Conservation (phyloP, 2,113 vertebrate genomes). For the Tragelaphus buxtoni region DNA sequence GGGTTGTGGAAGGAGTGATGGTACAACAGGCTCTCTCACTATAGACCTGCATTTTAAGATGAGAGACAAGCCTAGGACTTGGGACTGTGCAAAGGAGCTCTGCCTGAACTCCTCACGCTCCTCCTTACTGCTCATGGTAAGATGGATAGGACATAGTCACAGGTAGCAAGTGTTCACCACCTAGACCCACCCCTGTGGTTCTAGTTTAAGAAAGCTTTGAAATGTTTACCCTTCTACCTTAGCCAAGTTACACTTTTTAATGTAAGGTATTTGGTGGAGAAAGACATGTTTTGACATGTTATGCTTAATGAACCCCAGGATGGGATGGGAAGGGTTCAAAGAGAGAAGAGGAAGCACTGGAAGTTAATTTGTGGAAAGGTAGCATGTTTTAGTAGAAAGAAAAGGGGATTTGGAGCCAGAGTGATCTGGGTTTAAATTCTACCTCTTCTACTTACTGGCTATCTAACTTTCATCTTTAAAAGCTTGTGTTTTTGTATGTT, state of each 20-base stretch:
- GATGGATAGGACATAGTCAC: background rate
- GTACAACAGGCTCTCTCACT: background rate
- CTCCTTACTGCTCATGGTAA: background rate
- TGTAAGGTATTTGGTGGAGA: background rate
- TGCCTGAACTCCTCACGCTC: background rate
- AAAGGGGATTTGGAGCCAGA: background rate
- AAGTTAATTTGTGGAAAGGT: background rate
- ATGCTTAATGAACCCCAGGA: background rate
- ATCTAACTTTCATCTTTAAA: background rate
- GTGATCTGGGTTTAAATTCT: background rate
- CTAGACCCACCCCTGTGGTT: background rate
- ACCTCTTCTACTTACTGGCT: background rate
- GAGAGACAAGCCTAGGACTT: background rate
- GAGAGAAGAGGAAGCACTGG: background rate
- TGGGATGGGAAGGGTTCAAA: background rate
- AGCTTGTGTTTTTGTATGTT: background rate
- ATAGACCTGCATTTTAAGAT: background rate
- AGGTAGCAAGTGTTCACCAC: background rate
- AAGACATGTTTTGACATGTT: constrained; percentile 19
- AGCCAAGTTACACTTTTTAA: background rate
- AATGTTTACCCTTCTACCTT: background rate
- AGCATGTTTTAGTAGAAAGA: background rate
- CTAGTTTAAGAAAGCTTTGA: background rate
- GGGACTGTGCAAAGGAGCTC: background rate
- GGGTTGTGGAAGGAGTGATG: background rate